A percentile compares a stretch with the other conserved stretches of the same genome.
Evolutionary conservation across 1,140 invertebrate genomes (phyloP).

Genomic region (Drosophila littoralis): DNA sequence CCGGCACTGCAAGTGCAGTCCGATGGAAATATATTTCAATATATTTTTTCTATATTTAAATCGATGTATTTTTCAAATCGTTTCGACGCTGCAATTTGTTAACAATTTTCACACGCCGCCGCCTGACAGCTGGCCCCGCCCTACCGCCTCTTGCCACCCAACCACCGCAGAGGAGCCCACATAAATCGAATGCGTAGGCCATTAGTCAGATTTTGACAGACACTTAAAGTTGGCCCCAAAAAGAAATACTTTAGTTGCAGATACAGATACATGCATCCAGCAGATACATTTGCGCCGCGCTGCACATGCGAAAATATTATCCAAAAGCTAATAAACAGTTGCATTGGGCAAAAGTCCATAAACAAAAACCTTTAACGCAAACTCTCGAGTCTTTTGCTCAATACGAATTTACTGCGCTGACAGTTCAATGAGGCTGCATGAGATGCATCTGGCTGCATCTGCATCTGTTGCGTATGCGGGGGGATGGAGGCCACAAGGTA

Average conservation of each 20-base stretch:
- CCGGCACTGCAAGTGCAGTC: conserved; percentile 15
- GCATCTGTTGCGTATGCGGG: neutral
- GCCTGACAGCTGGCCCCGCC: conserved; percentile 62
- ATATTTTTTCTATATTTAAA: conserved; percentile 61
- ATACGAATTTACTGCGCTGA: conserved; percentile 50
- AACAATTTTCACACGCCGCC: conserved; percentile 77
- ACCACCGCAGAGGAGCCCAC: conserved; percentile 20
- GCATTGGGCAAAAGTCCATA: conserved; percentile 1
- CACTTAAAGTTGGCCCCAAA: conserved; percentile 26
- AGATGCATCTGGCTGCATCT: conserved; percentile 17
- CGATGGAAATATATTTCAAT: conserved; percentile 54
- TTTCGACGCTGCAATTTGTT: conserved; percentile 81
- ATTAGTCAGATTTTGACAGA: conserved; percentile 73
- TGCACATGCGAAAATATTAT: conserved; percentile 12
- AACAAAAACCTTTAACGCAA: conserved; percentile 34
- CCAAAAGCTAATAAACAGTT: conserved; percentile 36
- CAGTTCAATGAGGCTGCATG: conserved; percentile 55
- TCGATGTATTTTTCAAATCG: conserved; percentile 63
- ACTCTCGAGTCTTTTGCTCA: conserved; percentile 18
- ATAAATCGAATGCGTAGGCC: conserved; percentile 70
- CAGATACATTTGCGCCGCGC: conserved; percentile 46
- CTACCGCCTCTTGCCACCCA: neutral
- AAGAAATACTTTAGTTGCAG: conserved; percentile 32
- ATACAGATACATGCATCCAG: neutral
- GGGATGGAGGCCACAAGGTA: conserved; percentile 47